Base-by-base conservation (phyloP, 2,888 invertebrate genomes). In the Chrysotoxum bicinctum region DNA sequence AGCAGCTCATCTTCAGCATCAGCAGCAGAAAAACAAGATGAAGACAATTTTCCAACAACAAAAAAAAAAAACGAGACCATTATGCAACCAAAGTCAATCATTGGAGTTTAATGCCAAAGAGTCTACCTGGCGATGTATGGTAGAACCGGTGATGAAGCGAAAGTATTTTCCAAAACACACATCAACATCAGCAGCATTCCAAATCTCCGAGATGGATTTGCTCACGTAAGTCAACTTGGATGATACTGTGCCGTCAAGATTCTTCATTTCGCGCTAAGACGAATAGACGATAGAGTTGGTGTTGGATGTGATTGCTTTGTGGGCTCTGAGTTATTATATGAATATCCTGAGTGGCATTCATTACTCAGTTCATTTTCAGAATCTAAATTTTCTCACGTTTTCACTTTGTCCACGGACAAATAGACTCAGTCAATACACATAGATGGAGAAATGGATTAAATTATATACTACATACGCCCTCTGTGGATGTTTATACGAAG, bases 351-450 rank as follows among this genome's bases (percentile, higher is more conserved):
- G 40, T 66, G 58, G 43, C 4, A 23, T 62, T 69, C 66, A 74
- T 78, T 73, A 60, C 21, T 70, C 66, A 48, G 48, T 45, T 64
- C 64, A 58, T 45, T 79, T 35, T 37, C 52, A 66, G 79, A 72
- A 75, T 84, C 58, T 70, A 14, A 70, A 75, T 84, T 84, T 79
- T 84, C 83, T 75, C 83, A 84, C 79, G 83, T 83, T 79, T 83
- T 79, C 83, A 79, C 79, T 84, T 83, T 84, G 74, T 66, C 43
- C 43, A 60, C 52, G 16, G 16, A 62, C 60, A 40, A 62, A 62
- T 62, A 43, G 40, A 62, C 48, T 30, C 35, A 21, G 45, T 26
- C 58, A 56, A 56, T 56, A 52, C 4, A 52, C 7, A 8, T 9
- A 14, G 14, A 50, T 23, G 23, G 37, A 54, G 48, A 14, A 14